Evolutionary conservation across 1,140 invertebrate species (phyloP).

Genomic region (Globodera rostochiensis): DNA sequence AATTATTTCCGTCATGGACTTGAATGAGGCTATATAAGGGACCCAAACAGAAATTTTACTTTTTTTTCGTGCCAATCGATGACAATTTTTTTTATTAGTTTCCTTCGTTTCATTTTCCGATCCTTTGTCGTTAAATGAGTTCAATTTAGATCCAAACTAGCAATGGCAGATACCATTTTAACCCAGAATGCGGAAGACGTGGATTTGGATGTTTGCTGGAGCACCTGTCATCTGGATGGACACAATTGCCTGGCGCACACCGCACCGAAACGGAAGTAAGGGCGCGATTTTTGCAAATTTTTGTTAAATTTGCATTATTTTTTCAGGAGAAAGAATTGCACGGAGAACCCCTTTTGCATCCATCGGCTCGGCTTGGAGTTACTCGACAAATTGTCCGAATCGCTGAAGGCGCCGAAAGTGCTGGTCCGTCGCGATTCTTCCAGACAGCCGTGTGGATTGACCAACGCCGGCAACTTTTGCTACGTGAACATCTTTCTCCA

Average conservation of each 20-base stretch:
- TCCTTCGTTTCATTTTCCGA: too few relatives aligned
- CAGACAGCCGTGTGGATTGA: conserved; percentile 56
- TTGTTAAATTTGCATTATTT: conserved; percentile 16
- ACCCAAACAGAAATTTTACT: too few relatives aligned
- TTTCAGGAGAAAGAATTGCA: conserved; percentile 49
- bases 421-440: conserved; percentile 45
- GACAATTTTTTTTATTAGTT: too few relatives aligned
- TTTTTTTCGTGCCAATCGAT: too few relatives aligned
- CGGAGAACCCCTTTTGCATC: conserved; percentile 58
- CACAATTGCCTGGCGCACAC: conserved; percentile 29
- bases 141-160: background rate
- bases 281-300: background rate
- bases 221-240: background rate
- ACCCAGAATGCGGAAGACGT: conserved; percentile 12
- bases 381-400: conserved; percentile 54
- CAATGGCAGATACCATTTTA: background rate
- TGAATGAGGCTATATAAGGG: too few relatives aligned
- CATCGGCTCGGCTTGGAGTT: conserved; percentile 57
- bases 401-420: conserved; percentile 31
- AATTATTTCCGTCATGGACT: too few relatives aligned
- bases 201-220: conserved; percentile 37
- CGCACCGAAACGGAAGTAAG: conserved; percentile 46
- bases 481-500: conserved; percentile 64
- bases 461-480: conserved; percentile 59
- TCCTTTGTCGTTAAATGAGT: too few relatives aligned